Conservation (phyloP, 37 sponge, comb jelly and placozoan species). For the Aphrocallistes beatrix region DNA sequence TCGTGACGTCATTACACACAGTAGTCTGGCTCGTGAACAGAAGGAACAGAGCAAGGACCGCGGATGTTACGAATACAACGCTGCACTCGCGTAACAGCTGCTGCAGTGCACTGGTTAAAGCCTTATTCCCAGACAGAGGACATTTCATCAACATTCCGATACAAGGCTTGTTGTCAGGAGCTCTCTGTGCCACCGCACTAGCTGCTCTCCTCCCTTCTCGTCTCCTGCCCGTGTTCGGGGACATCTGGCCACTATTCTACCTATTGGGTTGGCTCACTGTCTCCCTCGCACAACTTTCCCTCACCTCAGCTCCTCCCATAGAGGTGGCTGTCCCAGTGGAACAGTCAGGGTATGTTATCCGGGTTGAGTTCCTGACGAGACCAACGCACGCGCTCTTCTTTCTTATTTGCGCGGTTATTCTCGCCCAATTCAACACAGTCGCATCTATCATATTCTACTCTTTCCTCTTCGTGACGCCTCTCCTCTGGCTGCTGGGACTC, state of each 20-base stretch:
- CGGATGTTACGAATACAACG: neutral
- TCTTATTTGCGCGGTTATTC: neutral
- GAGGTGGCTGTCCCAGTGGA: neutral
- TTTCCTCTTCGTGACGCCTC: neutral
- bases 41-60: neutral
- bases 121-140: neutral
- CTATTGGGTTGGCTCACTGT: neutral
- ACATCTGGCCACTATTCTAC: neutral
- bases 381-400: neutral
- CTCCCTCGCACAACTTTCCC: neutral
- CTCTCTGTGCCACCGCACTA: neutral
- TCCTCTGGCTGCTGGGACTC: constrained; percentile 4
- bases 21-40: neutral
- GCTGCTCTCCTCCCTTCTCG: neutral
- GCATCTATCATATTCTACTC: neutral
- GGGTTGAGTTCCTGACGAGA: neutral
- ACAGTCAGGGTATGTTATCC: neutral
- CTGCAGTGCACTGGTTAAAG: neutral
- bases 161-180: neutral
- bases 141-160: neutral
- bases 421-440: neutral
- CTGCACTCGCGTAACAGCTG: neutral
- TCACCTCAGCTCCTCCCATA: neutral
- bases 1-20: neutral
- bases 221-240: neutral